Evolutionary conservation across 2,888 invertebrate species (phyloP).

Genomic region (Chironomus riparius): DNA sequence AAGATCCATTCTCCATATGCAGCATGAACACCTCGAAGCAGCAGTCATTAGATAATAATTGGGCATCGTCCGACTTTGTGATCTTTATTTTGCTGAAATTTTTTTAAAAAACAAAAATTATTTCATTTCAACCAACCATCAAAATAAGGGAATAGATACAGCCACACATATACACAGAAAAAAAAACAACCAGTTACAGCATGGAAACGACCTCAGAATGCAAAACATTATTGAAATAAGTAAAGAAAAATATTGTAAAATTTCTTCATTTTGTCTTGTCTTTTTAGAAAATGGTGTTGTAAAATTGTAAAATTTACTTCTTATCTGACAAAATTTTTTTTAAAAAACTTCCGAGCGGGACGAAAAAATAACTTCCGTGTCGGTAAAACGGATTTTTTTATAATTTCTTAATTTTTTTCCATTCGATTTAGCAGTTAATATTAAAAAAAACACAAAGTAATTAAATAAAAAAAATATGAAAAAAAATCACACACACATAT

Average conservation of each 20-base stretch:
- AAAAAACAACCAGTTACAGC: background rate
- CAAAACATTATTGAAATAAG: background rate
- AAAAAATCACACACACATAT: too few species aligned
- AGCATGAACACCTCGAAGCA: background rate
- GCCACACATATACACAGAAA: background rate
- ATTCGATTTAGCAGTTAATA: too few species aligned
- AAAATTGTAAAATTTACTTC: background rate
- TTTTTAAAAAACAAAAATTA: background rate
- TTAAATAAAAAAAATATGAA: too few species aligned
- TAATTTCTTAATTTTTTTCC: too few species aligned
- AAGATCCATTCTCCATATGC: background rate
- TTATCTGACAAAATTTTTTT: background rate
- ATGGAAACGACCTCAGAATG: background rate
- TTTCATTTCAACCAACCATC: too few species aligned
- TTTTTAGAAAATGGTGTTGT: constrained; percentile 1
- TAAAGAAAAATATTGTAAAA: background rate
- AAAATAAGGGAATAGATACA: background rate
- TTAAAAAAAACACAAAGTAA: too few species aligned
- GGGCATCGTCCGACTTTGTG: constrained; percentile 14
- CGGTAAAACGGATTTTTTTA: too few species aligned
- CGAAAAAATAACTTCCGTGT: background rate
- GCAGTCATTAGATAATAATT: too few species aligned
- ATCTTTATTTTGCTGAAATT: constrained; percentile 8
- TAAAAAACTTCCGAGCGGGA: background rate
- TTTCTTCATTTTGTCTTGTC: background rate